Evolutionary conservation across 1,140 invertebrate species (phyloP), one percentile per base, ranked within the genome.

Genomic region (Pachyrhynchus sulphureomaculatus): DNA sequence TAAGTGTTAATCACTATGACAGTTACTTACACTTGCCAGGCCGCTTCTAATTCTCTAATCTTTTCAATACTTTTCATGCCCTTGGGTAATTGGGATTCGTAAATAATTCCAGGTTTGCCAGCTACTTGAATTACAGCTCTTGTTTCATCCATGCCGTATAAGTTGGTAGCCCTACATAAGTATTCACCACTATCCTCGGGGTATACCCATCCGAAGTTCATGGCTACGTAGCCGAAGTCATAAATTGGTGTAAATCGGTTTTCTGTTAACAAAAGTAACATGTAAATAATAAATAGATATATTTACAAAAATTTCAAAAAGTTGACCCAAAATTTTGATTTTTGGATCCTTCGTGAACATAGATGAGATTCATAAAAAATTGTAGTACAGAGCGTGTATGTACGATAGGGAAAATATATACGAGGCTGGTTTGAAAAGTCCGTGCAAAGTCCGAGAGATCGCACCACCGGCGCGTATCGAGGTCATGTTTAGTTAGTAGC

Each of bases 121-220:
- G 89, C 82, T 1, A 90, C 91, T 75, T 89, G 88, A 39, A 94
- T 92, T 6, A 88, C 73, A 13, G 91, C 91, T 71, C 84, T 83
- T 0, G 93, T 95, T 78, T 94, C 92, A 73, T 95, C 92, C 83
- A 85, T 88, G 37, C 93, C 93, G 70, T 93, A 95, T 37, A 92
- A 79, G 76, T 95, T 95, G n/a, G 91, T 94, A 32, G 92, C 92
- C 57, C 91, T 82, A 76, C 92, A 94, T 0, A 93, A 75, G 76
- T 92, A 92, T 79, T 95, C 93, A 1, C 92, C 92, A 70, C 89
- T 91, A 71, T 95, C 92, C 78, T 94, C 92, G 6, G 91, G 91
- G 75, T 94, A 95, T 3, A 96, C 90, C 92, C 93, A 97, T 42
- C 91, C 89, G 68, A 97, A 96, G 77, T 96, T 96, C 86, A 98